A percentile compares a stretch with the other conserved stretches of the same genome.
phyloP scores from a whole-genome alignment of 1,140 invertebrate species.

The Diuraphis noxia region DNA sequence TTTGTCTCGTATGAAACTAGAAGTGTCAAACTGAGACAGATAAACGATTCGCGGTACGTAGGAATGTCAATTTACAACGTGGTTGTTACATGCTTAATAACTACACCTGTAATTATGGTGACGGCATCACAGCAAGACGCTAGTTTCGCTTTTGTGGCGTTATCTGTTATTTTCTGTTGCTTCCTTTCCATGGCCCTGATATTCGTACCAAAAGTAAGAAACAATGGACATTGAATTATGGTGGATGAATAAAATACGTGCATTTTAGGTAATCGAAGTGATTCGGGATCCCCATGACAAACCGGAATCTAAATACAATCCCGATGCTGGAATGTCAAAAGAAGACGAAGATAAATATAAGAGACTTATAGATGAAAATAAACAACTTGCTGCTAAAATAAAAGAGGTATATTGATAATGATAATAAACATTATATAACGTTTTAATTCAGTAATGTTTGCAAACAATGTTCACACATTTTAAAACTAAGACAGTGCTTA shows the following conservation, averaged over 20 bases:
- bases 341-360: conserved; percentile 94
- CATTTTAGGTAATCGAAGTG: conserved; percentile 77
- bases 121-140: conserved; percentile 96
- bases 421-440: neutral
- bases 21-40: conserved; percentile 91
- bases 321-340: conserved; percentile 84
- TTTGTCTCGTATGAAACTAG: conserved; percentile 97
- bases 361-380: conserved; percentile 92
- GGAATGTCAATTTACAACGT: conserved; percentile 99
- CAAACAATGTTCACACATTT: neutral
- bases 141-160: conserved; percentile 92
- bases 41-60: conserved; percentile 95
- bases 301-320: conserved; percentile 81
- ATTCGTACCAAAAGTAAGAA: conserved; percentile 88
- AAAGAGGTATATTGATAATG: conserved; percentile 35
- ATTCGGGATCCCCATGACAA: conserved; percentile 81
- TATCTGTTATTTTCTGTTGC: conserved; percentile 92
- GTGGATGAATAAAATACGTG: neutral
- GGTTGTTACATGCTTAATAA: conserved; percentile 94
- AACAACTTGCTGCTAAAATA: conserved; percentile 70
- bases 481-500: neutral
- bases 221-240: neutral
- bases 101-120: conserved; percentile 94
- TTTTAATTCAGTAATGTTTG: neutral
- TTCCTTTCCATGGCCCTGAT: conserved; percentile 96